Percentiles rank a stretch among this genome's conserved stretches.
These are phyloP conservation scores for Diacarnus erythraeanus DNA, from an alignment of 37 sponge, comb jelly and placozoan species.

Conservation along the genomic window DNA sequence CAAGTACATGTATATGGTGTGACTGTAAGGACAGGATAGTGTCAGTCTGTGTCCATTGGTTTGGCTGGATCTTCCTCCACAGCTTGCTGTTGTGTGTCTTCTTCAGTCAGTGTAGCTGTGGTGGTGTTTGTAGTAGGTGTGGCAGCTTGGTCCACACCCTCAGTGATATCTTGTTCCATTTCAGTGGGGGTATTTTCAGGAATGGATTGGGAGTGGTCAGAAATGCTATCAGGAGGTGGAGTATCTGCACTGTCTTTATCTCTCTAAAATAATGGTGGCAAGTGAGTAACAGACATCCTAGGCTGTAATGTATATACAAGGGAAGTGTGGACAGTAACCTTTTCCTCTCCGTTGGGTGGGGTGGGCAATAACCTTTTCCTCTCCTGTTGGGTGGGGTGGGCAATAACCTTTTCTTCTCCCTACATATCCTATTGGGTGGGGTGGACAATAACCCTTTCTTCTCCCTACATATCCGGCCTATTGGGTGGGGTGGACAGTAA, in stretches of 20 bases:
- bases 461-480: too few species aligned
- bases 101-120: not conserved
- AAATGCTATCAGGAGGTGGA: not conserved
- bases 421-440: not conserved
- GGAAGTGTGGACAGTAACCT: too few species aligned
- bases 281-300: not conserved
- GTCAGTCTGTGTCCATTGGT: too few species aligned
- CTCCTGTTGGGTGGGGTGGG: not conserved
- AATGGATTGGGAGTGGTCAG: not conserved
- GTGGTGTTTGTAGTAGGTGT: slow-evolving; percentile 5
- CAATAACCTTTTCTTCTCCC: too few species aligned
- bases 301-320: too few species aligned
- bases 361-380: too few species aligned
- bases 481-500: not conserved
- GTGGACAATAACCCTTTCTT: too few species aligned
- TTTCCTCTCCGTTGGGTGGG: not conserved
- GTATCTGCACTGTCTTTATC: not conserved
- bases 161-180: not conserved
- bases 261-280: not conserved
- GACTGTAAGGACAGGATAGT: too few species aligned
- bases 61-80: not conserved
- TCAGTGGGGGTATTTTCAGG: slow-evolving; percentile 1
- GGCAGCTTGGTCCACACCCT: not conserved
- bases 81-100: not conserved
- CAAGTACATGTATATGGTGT: too few species aligned